Evolutionary conservation across 2,888 invertebrate species (phyloP).

Genomic region (Nomada fucata): DNA sequence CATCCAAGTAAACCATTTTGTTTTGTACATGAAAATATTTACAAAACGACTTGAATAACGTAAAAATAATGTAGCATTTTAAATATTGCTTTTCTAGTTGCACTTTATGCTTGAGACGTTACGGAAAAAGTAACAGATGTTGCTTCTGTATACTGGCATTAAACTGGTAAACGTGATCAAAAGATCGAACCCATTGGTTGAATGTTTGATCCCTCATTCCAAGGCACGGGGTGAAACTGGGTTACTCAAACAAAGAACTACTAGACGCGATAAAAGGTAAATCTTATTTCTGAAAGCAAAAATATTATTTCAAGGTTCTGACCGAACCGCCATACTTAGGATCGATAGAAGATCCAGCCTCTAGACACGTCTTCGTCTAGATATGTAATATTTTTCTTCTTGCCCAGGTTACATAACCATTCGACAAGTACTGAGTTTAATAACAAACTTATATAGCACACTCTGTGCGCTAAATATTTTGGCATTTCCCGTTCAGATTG

Average conservation of each 20-base stretch:
- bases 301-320: constrained; percentile 59
- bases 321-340: constrained; percentile 44
- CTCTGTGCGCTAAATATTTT: too few relatives aligned
- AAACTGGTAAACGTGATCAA: constrained; percentile 45
- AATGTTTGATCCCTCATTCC: constrained; percentile 26
- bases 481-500: too few relatives aligned
- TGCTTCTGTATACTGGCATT: constrained; percentile 16
- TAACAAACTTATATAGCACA: neutral
- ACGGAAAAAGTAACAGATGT: constrained; percentile 25
- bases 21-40: neutral
- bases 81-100: neutral
- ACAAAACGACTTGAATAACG: neutral
- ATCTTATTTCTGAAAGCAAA: constrained; percentile 64
- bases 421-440: neutral
- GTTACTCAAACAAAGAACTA: constrained; percentile 54
- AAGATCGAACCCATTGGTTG: constrained; percentile 46
- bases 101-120: constrained; percentile 28
- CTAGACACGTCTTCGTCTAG: neutral
- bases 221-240: constrained; percentile 38
- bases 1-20: neutral
- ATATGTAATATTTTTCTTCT: constrained; percentile 42
- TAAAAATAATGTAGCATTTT: neutral
- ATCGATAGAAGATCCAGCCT: constrained; percentile 33
- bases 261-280: constrained; percentile 61
- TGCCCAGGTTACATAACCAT: neutral